These are phyloP conservation scores for Hoplostethus mediterraneus DNA, from an alignment of 2,797 vertebrate species.

Conservation along the genomic window DNA sequence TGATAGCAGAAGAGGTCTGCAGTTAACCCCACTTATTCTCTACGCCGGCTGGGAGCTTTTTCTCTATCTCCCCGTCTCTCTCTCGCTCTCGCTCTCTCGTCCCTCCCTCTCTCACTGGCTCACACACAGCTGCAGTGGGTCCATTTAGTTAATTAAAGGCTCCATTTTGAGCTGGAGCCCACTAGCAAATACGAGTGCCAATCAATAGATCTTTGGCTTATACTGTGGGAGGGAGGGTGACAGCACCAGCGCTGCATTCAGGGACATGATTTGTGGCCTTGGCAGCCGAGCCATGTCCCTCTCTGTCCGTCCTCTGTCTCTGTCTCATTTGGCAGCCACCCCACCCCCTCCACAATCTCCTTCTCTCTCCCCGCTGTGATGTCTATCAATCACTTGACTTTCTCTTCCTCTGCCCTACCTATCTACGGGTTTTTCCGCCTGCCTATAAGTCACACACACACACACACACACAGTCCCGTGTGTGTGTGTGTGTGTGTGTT, in stretches of 20 bases:
- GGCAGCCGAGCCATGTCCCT: constrained; percentile 73
- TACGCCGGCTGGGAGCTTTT: constrained; percentile 59
- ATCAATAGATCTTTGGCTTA: constrained; percentile 87
- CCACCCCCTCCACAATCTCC: constrained; percentile 57
- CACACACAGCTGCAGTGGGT: constrained; percentile 82
- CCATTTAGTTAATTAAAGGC: constrained; percentile 92
- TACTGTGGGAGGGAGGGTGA: constrained; percentile 71
- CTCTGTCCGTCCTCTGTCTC: constrained; percentile 75
- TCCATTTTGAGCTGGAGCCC: constrained; percentile 86
- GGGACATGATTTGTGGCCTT: constrained; percentile 78
- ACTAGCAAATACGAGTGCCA: constrained; percentile 83
- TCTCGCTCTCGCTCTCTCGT: constrained; percentile 64
- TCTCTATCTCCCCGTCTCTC: constrained; percentile 35
- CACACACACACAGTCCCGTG: constrained; percentile 37
- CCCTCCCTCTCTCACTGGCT: constrained; percentile 71
- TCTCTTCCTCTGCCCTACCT: constrained; percentile 56
- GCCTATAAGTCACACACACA: constrained; percentile 45
- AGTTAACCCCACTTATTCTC: constrained; percentile 81
- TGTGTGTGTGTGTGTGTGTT: constrained; percentile 35
- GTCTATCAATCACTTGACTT: constrained; percentile 65
- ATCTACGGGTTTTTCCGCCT: constrained; percentile 56
- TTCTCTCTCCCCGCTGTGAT: constrained; percentile 53
- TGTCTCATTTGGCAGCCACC: constrained; percentile 75
- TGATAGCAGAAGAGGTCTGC: constrained; percentile 71
- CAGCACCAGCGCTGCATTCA: constrained; percentile 63